Evolutionary conservation across 2,888 invertebrate species (phyloP).

Genomic region (Plebejus anna): DNA sequence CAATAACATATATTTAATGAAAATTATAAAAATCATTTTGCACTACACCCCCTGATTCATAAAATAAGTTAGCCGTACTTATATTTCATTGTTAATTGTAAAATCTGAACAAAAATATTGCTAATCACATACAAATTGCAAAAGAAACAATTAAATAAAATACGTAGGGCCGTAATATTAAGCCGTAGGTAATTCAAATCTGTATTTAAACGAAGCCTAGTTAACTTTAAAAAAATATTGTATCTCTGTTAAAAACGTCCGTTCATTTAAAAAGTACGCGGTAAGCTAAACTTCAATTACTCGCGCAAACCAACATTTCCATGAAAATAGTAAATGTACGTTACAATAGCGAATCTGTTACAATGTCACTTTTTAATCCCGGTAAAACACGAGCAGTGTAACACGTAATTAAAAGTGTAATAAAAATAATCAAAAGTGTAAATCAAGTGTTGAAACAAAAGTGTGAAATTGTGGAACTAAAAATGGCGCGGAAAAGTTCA

Average conservation of each 20-base stretch:
- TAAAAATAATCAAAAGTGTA: slow-evolving; percentile 15
- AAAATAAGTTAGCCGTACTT: too few species aligned
- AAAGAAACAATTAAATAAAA: too few species aligned
- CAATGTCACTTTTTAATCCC: slow-evolving; percentile 2
- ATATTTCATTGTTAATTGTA: too few species aligned
- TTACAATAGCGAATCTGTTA: slow-evolving; percentile 2
- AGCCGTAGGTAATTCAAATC: not conserved
- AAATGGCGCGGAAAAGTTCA: slow-evolving; percentile 22
- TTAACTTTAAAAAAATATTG: not conserved
- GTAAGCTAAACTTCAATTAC: slow-evolving; percentile 1
- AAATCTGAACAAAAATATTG: too few species aligned
- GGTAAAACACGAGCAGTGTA: not conserved
- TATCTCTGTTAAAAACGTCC: not conserved
- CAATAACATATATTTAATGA: too few species aligned
- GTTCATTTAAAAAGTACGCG: not conserved
- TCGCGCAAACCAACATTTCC: not conserved
- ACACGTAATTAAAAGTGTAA: slow-evolving; percentile 1
- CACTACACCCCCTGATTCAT: too few species aligned
- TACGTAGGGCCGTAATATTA: not conserved
- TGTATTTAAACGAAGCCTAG: not conserved
- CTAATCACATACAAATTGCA: too few species aligned
- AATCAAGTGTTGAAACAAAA: not conserved
- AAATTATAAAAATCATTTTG: too few species aligned
- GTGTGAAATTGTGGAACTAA: slow-evolving; percentile 5
- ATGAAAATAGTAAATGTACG: not conserved